Base-by-base conservation (phyloP, 2,888 invertebrate genomes). In the Hoplodrina ambigua region DNA sequence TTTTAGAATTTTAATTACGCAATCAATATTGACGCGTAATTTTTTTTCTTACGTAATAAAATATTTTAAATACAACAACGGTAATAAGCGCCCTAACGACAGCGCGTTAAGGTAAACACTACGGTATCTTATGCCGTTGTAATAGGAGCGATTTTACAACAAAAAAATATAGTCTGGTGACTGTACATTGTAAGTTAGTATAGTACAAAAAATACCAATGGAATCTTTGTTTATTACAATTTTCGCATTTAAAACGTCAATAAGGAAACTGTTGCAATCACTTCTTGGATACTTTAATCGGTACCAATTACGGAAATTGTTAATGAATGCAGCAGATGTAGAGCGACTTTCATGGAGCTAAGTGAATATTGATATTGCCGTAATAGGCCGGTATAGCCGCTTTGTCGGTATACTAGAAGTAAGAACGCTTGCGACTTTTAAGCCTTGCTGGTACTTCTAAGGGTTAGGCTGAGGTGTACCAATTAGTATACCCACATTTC, bases 251-350 rank as follows among this genome's bases (percentile, higher is more conserved):
- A 46, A 66, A 74, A 59, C 57, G 63, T 54, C 62, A 65, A 84
- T 84, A 76, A 86, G 88, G 86, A 86, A 88, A 82, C 75, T 68
- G 69, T 82, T 84, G 75, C 76, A 78, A 72, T 62, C 68, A 78
- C 79, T 76, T 69, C 69, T 76, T 75, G 68, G 72, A 81, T 78
- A 83, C 81, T 81, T 82, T 69, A 76, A 79, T 75, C 71, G 62
- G 66, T 59, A 55, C 75, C 81, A 72, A 85, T 85, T 84, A 85
- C 85, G 84, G 88, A 88, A 86, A 84, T 79, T 69, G 74, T 78
- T 72, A 82, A 80, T 84, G 72, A 77, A 72, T 77, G 69, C 58
- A 69, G 65, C 57, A 72, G 62, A 75, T 75, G 69, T 68, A 49
- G 62, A 69, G 19, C 59, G 56, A 65, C 69, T 83, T 80, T 75